These are phyloP conservation scores for Sphyrna mokarran DNA, from an alignment of 2,113 vertebrate genomes.

Conservation along the genomic window DNA sequence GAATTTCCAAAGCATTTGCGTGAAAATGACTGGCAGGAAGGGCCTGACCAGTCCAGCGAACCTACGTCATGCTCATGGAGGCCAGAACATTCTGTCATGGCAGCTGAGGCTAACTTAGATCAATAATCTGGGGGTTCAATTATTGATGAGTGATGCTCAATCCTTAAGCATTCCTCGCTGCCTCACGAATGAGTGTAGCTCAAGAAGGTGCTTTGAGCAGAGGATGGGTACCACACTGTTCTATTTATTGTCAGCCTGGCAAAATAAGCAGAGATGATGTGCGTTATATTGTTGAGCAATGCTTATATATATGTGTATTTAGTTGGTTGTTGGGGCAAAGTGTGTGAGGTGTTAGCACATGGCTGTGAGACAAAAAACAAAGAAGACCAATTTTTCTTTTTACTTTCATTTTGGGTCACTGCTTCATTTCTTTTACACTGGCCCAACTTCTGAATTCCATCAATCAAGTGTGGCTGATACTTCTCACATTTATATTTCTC, in stretches of 20 bases:
- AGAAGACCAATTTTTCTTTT: not conserved
- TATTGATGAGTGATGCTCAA: not conserved
- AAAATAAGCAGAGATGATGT: not conserved
- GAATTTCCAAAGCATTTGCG: not conserved
- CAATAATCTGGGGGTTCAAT: not conserved
- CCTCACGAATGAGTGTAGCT: not conserved
- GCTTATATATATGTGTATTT: not conserved
- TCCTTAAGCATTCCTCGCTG: not conserved
- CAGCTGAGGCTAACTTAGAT: not conserved
- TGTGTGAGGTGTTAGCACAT: not conserved
- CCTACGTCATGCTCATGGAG: not conserved
- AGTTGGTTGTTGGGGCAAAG: not conserved
- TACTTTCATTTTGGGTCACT: not conserved
- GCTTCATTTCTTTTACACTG: not conserved
- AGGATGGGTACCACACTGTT: not conserved
- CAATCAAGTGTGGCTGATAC: not conserved
- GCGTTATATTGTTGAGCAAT: no score
- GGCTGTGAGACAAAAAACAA: not conserved
- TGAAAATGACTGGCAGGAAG: not conserved
- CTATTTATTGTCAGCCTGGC: not conserved
- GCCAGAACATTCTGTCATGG: not conserved
- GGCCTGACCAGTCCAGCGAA: not conserved
- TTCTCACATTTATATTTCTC: slow-evolving; percentile 40
- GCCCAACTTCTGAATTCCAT: not conserved
- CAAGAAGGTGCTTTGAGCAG: not conserved